Evolutionary conservation across 1,140 invertebrate species (phyloP).

Genomic region (Pseudomyrmex gracilis): DNA sequence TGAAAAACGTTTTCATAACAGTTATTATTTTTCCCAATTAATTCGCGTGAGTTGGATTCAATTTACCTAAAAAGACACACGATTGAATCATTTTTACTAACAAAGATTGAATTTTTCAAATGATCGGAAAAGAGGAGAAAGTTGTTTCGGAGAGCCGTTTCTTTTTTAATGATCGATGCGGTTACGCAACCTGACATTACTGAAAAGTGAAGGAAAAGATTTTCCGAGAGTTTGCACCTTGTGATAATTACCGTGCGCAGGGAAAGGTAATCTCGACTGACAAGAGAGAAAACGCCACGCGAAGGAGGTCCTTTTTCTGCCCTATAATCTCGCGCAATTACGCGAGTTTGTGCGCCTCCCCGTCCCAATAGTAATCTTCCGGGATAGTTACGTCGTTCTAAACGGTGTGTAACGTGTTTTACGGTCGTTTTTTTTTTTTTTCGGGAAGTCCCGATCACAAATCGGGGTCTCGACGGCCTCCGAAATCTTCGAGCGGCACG

Average conservation of each 20-base stretch:
- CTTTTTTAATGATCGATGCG: constrained; percentile 54
- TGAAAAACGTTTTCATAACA: neutral
- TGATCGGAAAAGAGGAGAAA: neutral
- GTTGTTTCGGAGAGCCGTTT: neutral
- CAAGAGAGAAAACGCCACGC: constrained; percentile 49
- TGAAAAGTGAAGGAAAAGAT: constrained; percentile 69
- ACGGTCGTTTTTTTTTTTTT: constrained; percentile 22
- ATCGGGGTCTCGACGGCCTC: constrained; percentile 31
- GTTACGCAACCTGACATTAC: constrained; percentile 70
- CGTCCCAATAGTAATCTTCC: constrained; percentile 58
- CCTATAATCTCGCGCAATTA: constrained; percentile 80
- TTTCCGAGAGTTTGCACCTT: constrained; percentile 81
- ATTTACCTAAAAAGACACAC: neutral
- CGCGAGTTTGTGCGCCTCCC: constrained; percentile 74
- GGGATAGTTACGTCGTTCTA: constrained; percentile 54
- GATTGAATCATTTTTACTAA: constrained; percentile 7
- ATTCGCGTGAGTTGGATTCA: neutral
- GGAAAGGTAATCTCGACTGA: constrained; percentile 69
- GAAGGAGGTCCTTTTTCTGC: constrained; percentile 63
- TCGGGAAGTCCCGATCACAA: constrained; percentile 8
- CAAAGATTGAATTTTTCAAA: constrained; percentile 22
- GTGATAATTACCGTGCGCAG: constrained; percentile 75
- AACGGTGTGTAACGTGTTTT: neutral
- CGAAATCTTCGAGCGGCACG: constrained; percentile 52
- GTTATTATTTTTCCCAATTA: neutral